Evolutionary conservation across 1,140 invertebrate genomes (phyloP).

Genomic region (Psilanteris sp.): DNA sequence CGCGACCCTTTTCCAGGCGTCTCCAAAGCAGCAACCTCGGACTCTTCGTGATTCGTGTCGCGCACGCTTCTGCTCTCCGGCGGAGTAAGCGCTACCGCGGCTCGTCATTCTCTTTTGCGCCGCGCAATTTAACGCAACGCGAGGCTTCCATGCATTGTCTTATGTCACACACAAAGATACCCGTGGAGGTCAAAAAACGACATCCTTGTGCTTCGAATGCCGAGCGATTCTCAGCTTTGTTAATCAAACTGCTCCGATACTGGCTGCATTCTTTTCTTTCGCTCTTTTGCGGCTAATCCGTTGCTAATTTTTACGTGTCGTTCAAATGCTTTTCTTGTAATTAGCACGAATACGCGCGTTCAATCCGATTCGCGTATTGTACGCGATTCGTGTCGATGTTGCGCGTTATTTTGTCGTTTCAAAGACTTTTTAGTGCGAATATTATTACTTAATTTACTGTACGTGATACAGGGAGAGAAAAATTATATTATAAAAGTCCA

Average conservation of each 20-base stretch:
- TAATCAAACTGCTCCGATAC: slow-evolving; percentile 30
- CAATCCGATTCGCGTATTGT: too few relatives aligned
- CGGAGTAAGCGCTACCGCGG: neutral
- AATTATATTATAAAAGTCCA: too few relatives aligned
- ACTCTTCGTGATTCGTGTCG: slow-evolving; percentile 46
- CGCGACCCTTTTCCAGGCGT: slow-evolving; percentile 26
- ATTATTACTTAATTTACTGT: too few relatives aligned
- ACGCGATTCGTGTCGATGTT: too few relatives aligned
- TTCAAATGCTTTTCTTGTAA: slow-evolving; percentile 9
- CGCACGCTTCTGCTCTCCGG: slow-evolving; percentile 12
- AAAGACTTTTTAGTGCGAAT: too few relatives aligned
- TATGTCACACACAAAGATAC: slow-evolving; percentile 28
- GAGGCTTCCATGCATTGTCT: slow-evolving; percentile 43
- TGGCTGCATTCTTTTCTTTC: neutral
- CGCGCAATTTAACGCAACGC: slow-evolving; percentile 56
- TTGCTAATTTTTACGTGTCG: slow-evolving; percentile 23
- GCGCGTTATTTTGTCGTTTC: too few relatives aligned
- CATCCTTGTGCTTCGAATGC: slow-evolving; percentile 23
- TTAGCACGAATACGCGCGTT: too few relatives aligned
- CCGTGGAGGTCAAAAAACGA: slow-evolving; percentile 36
- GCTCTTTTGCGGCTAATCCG: slow-evolving; percentile 4
- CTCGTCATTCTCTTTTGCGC: slow-evolving; percentile 42
- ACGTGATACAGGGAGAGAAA: too few relatives aligned
- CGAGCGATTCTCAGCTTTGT: slow-evolving; percentile 12
- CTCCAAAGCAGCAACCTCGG: slow-evolving; percentile 27